Base-by-base conservation (phyloP, 1,140 invertebrate species). In the Atta cephalotes region DNA sequence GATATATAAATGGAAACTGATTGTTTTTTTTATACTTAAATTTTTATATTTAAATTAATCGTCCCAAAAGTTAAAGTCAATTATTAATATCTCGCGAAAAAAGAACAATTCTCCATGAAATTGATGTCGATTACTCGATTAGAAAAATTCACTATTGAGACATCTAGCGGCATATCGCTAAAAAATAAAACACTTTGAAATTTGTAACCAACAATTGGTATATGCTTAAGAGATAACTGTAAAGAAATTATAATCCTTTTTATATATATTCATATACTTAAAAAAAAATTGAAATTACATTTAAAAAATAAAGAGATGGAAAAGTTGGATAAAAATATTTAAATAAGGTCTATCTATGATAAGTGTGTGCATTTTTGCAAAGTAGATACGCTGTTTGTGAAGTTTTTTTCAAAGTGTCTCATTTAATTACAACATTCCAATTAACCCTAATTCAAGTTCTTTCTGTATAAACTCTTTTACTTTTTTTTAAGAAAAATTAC, bases 391-490 rank as follows among this genome's bases (percentile, higher is more conserved):
- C 1, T 21, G 45, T 71, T 51, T 5, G 21, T 72, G n/a, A n/a
- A 16, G 9, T 10, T 12, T 45, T 56, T 18, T 21, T 70, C 39
- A 14, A 25, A 70, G 1, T 16, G 12, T 51, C 4, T 21, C 21
- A 68, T 68, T 49, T 70, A 51, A 70, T 51, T 70, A 70, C 6
- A 70, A 70, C 7, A 51, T 25, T 77, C 16, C 9, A 18, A 77
- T 77, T 12, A 60, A 77, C n/a, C 1, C 14, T n/a, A 39, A 77
- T 77, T 21, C 3, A 16, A 72, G 18, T 53, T 28, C 6, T 18
- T 60, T 77, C 12, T 14, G 0, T n/a, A 21, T 58, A 45, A 70
- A n/a, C 12, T n/a, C 21, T 74, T 60, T 28, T 16, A 39, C 9
- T 45, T 45, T 10, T 45, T n/a, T 70, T 3, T 18, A 53, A 31